Conservation (phyloP, 2,888 invertebrate species). For the Pseudolycoriella hygida region DNA sequence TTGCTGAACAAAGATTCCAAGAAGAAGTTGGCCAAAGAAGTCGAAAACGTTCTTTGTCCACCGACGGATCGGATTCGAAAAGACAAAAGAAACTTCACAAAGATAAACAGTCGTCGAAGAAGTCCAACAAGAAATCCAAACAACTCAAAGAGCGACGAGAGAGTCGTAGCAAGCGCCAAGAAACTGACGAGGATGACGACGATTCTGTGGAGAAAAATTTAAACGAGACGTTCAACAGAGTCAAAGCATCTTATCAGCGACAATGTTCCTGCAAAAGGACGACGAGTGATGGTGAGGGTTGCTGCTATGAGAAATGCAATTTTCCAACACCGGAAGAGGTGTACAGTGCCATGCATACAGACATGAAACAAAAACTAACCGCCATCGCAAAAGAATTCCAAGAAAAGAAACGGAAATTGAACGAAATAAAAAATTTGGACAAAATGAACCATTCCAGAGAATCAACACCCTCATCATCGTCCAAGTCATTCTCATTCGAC, state of each 20-base stretch:
- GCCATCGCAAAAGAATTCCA: conserved; percentile 66
- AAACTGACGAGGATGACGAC: conserved; percentile 13
- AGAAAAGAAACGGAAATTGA: conserved; percentile 70
- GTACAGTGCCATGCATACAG: conserved; percentile 48
- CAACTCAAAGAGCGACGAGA: conserved; percentile 14
- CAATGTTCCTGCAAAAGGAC: conserved; percentile 11
- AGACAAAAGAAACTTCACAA: conserved; percentile 3
- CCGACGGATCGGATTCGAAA: conserved; percentile 4
- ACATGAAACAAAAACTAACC: conserved; percentile 64
- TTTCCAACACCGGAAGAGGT: conserved; percentile 36
- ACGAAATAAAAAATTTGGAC: conserved; percentile 32
- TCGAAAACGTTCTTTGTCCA: conserved; percentile 11
- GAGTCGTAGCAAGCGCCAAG: conserved; percentile 14
- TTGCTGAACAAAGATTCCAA: conserved; percentile 68
- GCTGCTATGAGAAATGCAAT: conserved; percentile 16
- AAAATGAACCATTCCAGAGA: conserved; percentile 7
- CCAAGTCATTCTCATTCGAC: conserved; percentile 8
- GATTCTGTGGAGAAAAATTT: conserved; percentile 20
- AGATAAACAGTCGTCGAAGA: conserved; percentile 22
- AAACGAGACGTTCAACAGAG: conserved; percentile 11
- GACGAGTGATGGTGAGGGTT: conserved; percentile 4
- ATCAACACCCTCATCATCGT: conserved; percentile 10
- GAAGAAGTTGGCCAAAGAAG: conserved; percentile 41
- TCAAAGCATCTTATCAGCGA: conserved; percentile 16
- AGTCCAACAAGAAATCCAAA: conserved; percentile 26